Base-by-base conservation (phyloP, 2,113 vertebrate species). In the Synodontis membranacea region DNA sequence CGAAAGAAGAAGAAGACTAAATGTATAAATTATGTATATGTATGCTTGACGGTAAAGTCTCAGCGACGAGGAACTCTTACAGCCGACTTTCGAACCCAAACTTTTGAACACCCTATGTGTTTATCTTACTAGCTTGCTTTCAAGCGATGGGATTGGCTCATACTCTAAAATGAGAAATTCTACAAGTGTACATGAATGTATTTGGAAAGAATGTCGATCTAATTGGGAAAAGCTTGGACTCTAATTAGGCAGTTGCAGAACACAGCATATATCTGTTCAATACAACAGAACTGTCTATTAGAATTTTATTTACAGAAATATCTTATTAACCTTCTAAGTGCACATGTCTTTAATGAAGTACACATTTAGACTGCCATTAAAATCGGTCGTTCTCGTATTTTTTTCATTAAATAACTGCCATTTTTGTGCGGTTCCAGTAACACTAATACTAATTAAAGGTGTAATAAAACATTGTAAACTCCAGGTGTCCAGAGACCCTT, bases 401-500 rank as follows among this genome's bases (percentile, higher is more conserved):
- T 31, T 79, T 54, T 54, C 34, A 54, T 34, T 23, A 80, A 37
- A 39, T 80, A 58, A 25, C 23, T 54, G 50, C 76, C 50, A 54
- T 37, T 37, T 37, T 50, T 58, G 34, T 14, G 21, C 21, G 37
- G 56, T 80, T 37, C 78, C 50, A 56, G 52, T 39, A 58, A 56
- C 7, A 80, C 48, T 54, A 58, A 80, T 58, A 15, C 50, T 80
- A 11, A 80, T 58, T 80, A 58, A 56, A 80, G 31, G 11, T 58
- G 34, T 44, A 56, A 80, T 80, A 80, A 80, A 80, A 58, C 52
- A 39, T 80, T 56, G 58, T 39, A 58, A 58, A 56, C 21, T 80
- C 78, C 78, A 80, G 52, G 78, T 58, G 78, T 80, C 25, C 21
- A 4, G 52, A 80, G 58, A 58, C 12, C 19, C 34, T 28, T 56